Evolutionary conservation across 2,888 invertebrate genomes (phyloP).

Genomic region (Rhyacophila evoluta): DNA sequence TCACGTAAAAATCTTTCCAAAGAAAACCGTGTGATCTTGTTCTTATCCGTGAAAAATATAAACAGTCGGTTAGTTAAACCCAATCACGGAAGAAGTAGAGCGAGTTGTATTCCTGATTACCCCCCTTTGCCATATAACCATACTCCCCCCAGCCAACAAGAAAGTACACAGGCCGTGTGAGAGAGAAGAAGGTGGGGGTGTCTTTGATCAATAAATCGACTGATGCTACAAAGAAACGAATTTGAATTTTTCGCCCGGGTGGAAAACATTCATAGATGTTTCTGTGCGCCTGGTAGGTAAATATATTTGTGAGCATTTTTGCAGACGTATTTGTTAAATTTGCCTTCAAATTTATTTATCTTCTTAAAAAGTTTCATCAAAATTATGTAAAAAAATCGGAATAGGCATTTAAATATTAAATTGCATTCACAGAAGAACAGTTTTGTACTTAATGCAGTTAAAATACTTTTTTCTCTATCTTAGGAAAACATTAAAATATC

Average conservation of each 20-base stretch:
- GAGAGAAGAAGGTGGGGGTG: not conserved
- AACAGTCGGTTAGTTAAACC: slow-evolving; percentile 56
- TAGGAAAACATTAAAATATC: no score
- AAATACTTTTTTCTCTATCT: no score
- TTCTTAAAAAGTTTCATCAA: no score
- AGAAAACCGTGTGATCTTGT: not conserved
- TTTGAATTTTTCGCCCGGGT: slow-evolving; percentile 46
- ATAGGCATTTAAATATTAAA: no score
- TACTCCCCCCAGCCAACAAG: not conserved
- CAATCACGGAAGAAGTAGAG: slow-evolving; percentile 68
- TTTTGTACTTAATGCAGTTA: no score
- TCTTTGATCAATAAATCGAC: slow-evolving; percentile 54
- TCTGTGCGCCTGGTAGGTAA: slow-evolving; percentile 37
- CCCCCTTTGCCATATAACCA: slow-evolving; percentile 52
- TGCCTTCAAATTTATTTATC: no score
- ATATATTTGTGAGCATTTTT: slow-evolving; percentile 23
- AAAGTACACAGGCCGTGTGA: slow-evolving; percentile 14
- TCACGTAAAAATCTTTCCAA: not conserved
- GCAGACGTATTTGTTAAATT: no score
- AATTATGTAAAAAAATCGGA: no score
- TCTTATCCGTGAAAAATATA: slow-evolving; percentile 48
- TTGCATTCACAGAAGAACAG: no score
- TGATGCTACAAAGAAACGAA: slow-evolving; percentile 53
- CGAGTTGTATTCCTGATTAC: slow-evolving; percentile 62
- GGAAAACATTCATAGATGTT: slow-evolving; percentile 17